Evolutionary conservation across 2,888 invertebrate species (phyloP).

Genomic region (Nycteola revayana): DNA sequence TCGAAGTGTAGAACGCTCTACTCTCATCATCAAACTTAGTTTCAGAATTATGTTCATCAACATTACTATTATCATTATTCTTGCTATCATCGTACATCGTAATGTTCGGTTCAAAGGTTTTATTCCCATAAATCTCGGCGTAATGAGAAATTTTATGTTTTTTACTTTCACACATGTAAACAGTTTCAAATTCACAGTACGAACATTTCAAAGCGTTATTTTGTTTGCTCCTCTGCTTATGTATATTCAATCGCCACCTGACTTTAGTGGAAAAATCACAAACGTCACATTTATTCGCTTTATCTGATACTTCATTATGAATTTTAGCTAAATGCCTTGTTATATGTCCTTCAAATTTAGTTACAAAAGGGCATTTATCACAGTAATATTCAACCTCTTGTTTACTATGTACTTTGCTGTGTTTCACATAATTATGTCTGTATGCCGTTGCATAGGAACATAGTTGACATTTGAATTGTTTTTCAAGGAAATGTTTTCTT

Average conservation of each 20-base stretch:
- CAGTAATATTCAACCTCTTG: constrained; percentile 38
- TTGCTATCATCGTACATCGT: neutral
- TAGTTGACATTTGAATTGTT: constrained; percentile 39
- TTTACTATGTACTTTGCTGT: constrained; percentile 38
- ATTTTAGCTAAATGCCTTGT: constrained; percentile 56
- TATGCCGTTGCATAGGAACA: constrained; percentile 44
- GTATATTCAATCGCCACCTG: constrained; percentile 55
- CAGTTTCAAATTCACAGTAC: constrained; percentile 49
- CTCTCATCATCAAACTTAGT: neutral
- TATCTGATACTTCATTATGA: constrained; percentile 52
- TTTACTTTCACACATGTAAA: constrained; percentile 52
- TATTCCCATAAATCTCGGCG: constrained; percentile 15
- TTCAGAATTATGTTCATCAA: neutral
- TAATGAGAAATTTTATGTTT: constrained; percentile 44
- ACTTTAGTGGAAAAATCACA: constrained; percentile 57
- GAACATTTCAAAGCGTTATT: constrained; percentile 39
- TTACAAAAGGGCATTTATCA: constrained; percentile 56
- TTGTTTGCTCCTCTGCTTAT: constrained; percentile 49
- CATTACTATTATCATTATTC: neutral
- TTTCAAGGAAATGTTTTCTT: constrained; percentile 42
- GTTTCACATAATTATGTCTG: constrained; percentile 42
- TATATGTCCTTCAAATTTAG: constrained; percentile 57
- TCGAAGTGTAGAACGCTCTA: neutral
- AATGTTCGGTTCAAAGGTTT: constrained; percentile 3
- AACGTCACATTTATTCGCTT: constrained; percentile 48